These are phyloP conservation scores for Trachops cirrhosus DNA, from an alignment of 2,797 vertebrate species.

Conservation along the genomic window DNA sequence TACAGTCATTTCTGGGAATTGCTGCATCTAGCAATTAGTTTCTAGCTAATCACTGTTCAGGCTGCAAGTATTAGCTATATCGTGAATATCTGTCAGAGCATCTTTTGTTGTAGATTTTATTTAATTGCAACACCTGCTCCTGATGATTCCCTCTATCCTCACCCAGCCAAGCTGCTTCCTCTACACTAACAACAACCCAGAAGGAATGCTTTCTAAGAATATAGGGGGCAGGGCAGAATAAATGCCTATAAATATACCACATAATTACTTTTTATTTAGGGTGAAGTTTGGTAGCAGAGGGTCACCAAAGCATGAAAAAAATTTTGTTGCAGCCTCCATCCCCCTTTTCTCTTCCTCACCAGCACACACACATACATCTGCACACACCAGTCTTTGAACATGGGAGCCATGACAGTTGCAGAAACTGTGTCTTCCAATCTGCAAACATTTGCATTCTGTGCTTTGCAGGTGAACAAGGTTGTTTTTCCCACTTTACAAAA, in stretches of 20 bases:
- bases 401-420: neutral
- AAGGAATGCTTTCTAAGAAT: constrained; percentile 20
- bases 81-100: neutral
- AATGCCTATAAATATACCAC: neutral
- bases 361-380: too few species aligned
- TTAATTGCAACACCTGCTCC: constrained; percentile 26
- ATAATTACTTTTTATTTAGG: neutral
- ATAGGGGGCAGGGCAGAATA: neutral
- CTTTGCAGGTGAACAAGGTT: neutral
- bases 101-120: constrained; percentile 34
- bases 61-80: neutral
- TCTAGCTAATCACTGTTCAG: neutral
- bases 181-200: neutral
- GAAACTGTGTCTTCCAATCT: neutral
- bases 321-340: neutral
- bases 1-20: constrained; percentile 44
- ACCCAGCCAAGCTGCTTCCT: neutral
- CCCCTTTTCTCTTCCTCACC: neutral
- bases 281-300: neutral
- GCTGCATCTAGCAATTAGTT: too few species aligned
- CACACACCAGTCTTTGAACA: neutral
- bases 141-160: neutral
- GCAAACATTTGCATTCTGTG: neutral
- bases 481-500: neutral
- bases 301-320: neutral